Conservation (phyloP, 2,888 invertebrate genomes). For the Sialis lutaria region DNA sequence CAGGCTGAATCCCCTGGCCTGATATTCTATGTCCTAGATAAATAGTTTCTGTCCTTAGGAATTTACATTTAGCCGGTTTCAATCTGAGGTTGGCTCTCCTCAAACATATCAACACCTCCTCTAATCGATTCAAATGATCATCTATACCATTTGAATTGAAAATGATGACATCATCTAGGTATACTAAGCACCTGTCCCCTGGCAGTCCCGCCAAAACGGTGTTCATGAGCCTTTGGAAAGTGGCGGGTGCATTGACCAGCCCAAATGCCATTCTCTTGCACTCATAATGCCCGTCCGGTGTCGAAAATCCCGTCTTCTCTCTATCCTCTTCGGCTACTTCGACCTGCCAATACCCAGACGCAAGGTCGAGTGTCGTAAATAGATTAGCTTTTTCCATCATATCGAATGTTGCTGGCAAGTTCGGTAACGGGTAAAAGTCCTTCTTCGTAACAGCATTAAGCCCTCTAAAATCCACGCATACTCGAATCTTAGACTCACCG, state of each 20-base stretch:
- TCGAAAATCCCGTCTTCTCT: conserved; percentile 18
- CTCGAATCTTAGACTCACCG: conserved; percentile 9
- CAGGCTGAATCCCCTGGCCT: no score
- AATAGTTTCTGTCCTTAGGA: conserved; percentile 10
- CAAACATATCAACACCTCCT: conserved; percentile 6
- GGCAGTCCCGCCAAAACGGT: conserved; percentile 12
- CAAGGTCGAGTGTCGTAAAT: conserved; percentile 13
- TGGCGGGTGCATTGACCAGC: conserved; percentile 14
- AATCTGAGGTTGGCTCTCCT: conserved; percentile 9
- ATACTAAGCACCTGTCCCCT: conserved; percentile 13
- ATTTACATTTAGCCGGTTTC: conserved; percentile 8
- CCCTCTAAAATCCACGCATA: no score
- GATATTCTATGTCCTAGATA: no score
- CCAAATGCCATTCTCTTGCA: no score
- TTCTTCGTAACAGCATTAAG: conserved; percentile 15
- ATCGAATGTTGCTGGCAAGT: conserved; percentile 15
- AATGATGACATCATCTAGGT: conserved; percentile 12
- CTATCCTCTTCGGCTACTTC: conserved; percentile 13
- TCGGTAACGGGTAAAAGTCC: conserved; percentile 16
- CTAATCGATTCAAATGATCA: conserved; percentile 8
- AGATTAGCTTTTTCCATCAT: conserved; percentile 11
- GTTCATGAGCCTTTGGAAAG: no score
- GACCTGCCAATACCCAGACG: conserved; percentile 18
- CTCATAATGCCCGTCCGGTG: conserved; percentile 15
- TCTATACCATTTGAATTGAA: conserved; percentile 10